Percentiles rank a stretch among this genome's conserved stretches.
Evolutionary conservation across 2,113 vertebrate species (phyloP).

Genomic region (Sinocyclocheilus grahami): DNA sequence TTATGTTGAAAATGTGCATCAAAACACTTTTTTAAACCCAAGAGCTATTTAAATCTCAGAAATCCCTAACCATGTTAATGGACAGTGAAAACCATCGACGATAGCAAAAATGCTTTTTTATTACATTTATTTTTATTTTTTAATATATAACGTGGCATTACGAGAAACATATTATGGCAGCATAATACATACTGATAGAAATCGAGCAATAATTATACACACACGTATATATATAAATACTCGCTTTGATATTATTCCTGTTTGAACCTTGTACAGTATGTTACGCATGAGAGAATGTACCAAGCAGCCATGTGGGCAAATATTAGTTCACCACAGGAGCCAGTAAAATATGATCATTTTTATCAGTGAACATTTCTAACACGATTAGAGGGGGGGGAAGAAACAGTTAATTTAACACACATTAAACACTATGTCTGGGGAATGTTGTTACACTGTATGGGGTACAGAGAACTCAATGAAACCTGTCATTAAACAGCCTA

Average conservation of each 20-base stretch:
- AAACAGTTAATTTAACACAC: neutral
- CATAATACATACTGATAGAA: no score
- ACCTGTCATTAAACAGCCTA: neutral
- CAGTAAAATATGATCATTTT: slow-evolving; percentile 13
- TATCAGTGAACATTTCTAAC: neutral
- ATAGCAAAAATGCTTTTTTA: neutral
- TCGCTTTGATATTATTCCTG: neutral
- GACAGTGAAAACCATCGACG: neutral
- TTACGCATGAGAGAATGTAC: slow-evolving; percentile 25
- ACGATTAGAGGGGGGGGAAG: neutral
- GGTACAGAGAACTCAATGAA: neutral
- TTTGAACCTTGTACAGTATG: neutral
- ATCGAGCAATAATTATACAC: no score
- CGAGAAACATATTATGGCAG: neutral
- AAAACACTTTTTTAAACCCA: neutral
- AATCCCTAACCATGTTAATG: neutral
- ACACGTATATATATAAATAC: no score
- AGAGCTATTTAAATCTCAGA: neutral
- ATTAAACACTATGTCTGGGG: neutral
- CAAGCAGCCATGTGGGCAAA: slow-evolving; percentile 14
- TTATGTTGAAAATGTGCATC: neutral
- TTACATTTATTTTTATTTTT: neutral
- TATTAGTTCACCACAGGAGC: slow-evolving; percentile 8
- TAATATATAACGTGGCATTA: neutral
- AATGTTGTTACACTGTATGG: no score